phyloP scores from a whole-genome alignment of 2,797 vertebrate species.

The Gadopsis bispinosus region DNA sequence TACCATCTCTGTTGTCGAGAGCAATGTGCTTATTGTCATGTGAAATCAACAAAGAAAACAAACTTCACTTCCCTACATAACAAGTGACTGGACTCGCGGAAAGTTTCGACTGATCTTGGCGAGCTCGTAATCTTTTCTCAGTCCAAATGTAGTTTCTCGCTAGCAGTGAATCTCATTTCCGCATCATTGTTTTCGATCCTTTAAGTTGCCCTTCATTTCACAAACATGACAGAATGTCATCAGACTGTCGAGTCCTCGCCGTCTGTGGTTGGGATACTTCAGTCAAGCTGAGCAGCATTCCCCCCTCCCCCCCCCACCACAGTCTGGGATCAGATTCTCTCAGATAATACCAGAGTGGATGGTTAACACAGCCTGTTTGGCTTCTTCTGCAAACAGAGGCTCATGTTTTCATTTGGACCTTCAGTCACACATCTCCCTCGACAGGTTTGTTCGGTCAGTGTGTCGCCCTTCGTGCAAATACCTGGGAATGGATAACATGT shows the following conservation, averaged over 20 bases:
- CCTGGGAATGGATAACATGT: slow-evolving; percentile 43
- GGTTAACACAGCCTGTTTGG: slow-evolving; percentile 71
- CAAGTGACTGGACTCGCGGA: slow-evolving; percentile 9
- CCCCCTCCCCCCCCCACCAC: slow-evolving; percentile 18
- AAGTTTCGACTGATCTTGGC: slow-evolving; percentile 35
- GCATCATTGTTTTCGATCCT: slow-evolving; percentile 30
- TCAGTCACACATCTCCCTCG: slow-evolving; percentile 49
- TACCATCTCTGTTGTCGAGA: background rate
- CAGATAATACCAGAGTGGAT: slow-evolving; percentile 71
- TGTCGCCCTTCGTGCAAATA: slow-evolving; percentile 43
- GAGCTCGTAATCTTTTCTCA: slow-evolving; percentile 17
- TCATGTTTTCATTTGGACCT: slow-evolving; percentile 65
- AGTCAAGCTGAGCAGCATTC: slow-evolving; percentile 40
- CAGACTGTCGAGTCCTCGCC: slow-evolving; percentile 28
- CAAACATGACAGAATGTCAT: slow-evolving; percentile 43
- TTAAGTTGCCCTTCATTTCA: slow-evolving; percentile 43
- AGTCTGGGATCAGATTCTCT: slow-evolving; percentile 66
- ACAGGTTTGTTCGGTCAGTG: slow-evolving; percentile 74
- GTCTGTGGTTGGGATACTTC: slow-evolving; percentile 58
- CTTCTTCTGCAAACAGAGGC: slow-evolving; percentile 72
- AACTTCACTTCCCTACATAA: slow-evolving; percentile 1
- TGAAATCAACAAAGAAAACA: slow-evolving; percentile 5
- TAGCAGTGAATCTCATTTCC: slow-evolving; percentile 54
- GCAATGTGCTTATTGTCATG: background rate
- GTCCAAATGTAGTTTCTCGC: slow-evolving; percentile 43